Evolutionary conservation across 2,797 vertebrate species (phyloP), one percentile per base, ranked within the genome.

Genomic region (Aratinga solstitialis): DNA sequence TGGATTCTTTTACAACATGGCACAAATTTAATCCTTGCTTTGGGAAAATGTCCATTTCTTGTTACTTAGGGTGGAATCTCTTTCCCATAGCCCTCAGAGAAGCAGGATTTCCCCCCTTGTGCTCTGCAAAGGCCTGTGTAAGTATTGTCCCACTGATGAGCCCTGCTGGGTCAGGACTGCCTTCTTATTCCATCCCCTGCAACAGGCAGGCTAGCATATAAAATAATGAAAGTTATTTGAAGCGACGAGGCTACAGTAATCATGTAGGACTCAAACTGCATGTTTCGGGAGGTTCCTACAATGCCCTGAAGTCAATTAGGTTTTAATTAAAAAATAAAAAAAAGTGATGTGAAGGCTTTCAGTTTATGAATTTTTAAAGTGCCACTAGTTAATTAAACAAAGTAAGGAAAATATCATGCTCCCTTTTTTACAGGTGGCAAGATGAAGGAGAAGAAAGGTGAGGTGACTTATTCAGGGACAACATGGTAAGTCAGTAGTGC

Each of bases 281-380:
- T 50, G 38, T 92, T 96, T 95, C 74, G 89, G 87, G 90, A 88
- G 73, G 92, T 83, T 95, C 94, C 93, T 81, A 81, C 74, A 87
- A 82, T 43, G 78, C 90, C 87, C 93, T 90, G 40, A 96, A 94
- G 91, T 87, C 93, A 97, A 91, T 96, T 94, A 95, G 91, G 58
- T 90, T 96, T 97, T 91, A 96, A 91, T 91, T 96, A 94, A 92
- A 81, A 94, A 91, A 84, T 13, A 59, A 51, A 48, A 77, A 42
- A 20, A 38, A 63, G 30, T 8, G 11, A 82, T 0, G 1, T 62
- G 82, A 81, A 93, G 26, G 36, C 63, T 94, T 96, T 91, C 83
- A 50, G 74, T 72, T 74, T 72, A 94, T 84, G 86, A 90, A 89
- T 95, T 94, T 97, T 96, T 93, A 89, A 95, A 96, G 65, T 2